Evolutionary conservation across 64 coral and sea anemone genomes (phyloP), one percentile per base, ranked within the genome.

Genomic region (Stichodactyla helianthus): DNA sequence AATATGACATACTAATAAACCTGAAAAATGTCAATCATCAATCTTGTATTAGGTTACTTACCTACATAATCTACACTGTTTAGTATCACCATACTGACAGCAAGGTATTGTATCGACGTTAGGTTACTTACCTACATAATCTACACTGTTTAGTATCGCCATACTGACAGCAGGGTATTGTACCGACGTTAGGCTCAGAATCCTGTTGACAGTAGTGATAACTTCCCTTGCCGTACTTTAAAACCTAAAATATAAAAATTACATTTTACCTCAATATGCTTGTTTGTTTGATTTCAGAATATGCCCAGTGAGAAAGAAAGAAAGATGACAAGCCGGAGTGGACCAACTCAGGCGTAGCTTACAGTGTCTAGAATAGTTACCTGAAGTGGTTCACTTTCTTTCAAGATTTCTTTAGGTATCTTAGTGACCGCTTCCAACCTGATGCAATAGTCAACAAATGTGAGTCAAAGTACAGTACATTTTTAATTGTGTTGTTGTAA

Each of bases 331-430:
- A 11, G 55, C 8, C 8, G 14, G 14, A 16, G 62, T 18, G 14
- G 62, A 6, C 14, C 11, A 5, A 13, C 7, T 74, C 10, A 71
- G 65, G 23, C 0, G 60, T 63, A 0, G 35, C 35, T n/a, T n/a
- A 65, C 6, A n/a, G 15, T 15, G 13, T 60, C 14, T 60, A 17
- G 58, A 60, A n/a, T 87, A 5, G 61, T 64, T 67, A 87, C 82
- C 82, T 96, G 94, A 56, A 96, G 31, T 10, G 94, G 94, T 35
- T 96, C 94, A 26, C 94, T 96, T 58, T 96, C 91, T 85, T 96
- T 79, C 25, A 96, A 59, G 55, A 96, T 90, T 54, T 93, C 91
- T 86, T 90, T 93, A 16, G 94, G 94, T 79, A 96, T 81, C 26
- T 92, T 89, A 10, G 91, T 93, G 4, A 96, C 79, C 23, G 91